Conservation (phyloP, 2,888 invertebrate genomes). For the Yponomeuta evonymella region DNA sequence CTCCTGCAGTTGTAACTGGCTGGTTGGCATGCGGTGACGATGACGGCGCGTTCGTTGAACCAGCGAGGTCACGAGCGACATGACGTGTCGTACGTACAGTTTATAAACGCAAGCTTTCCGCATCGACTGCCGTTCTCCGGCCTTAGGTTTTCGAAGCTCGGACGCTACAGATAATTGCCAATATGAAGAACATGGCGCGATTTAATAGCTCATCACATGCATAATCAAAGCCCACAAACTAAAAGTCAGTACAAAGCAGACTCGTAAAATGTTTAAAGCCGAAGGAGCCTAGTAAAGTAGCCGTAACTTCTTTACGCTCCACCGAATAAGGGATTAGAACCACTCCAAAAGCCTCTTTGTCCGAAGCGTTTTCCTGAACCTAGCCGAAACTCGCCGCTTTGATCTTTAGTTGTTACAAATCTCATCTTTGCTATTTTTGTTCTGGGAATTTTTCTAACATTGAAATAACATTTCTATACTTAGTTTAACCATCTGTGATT, state of each 20-base stretch:
- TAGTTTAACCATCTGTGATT: no score
- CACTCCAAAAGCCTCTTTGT: slow-evolving; percentile 18
- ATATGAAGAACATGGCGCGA: neutral
- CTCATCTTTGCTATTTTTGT: neutral
- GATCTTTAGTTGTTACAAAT: slow-evolving; percentile 11
- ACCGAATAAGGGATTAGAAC: slow-evolving; percentile 34
- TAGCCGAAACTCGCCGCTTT: slow-evolving; percentile 6
- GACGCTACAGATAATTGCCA: neutral
- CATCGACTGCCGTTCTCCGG: slow-evolving; percentile 12
- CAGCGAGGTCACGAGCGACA: slow-evolving; percentile 69
- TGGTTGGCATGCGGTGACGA: slow-evolving; percentile 38
- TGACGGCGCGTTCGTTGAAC: slow-evolving; percentile 72
- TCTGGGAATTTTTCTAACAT: neutral
- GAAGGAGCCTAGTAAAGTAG: slow-evolving; percentile 33
- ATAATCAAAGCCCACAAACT: slow-evolving; percentile 24
- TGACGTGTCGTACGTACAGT: slow-evolving; percentile 44
- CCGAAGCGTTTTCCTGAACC: neutral
- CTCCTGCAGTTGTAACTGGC: neutral
- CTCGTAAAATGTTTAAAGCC: slow-evolving; percentile 47
- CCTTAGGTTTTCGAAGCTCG: neutral
- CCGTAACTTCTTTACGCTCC: slow-evolving; percentile 39
- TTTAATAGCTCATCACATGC: slow-evolving; percentile 2
- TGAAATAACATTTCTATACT: no score
- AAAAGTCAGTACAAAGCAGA: slow-evolving; percentile 33
- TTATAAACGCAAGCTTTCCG: slow-evolving; percentile 41